Conservation (phyloP, 2,113 vertebrate genomes). For the Falcunculus frontatus region DNA sequence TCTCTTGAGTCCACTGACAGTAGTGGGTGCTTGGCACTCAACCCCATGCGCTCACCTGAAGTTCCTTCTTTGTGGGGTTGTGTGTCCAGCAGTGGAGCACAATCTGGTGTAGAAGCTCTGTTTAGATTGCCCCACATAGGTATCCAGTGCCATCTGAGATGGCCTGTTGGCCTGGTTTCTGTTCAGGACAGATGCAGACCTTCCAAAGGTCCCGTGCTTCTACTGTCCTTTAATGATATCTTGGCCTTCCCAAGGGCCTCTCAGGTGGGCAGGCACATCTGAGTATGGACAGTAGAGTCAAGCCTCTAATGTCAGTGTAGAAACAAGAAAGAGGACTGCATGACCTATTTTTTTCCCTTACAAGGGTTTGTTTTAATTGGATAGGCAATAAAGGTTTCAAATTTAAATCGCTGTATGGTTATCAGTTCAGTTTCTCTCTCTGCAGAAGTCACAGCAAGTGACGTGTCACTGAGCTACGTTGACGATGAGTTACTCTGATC, state of each 20-base stretch:
- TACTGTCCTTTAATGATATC: background rate
- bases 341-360: background rate
- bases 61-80: background rate
- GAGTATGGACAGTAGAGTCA: background rate
- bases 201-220: background rate
- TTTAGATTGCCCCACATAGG: fast-evolving
- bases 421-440: background rate
- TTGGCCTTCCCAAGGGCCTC: background rate
- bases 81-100: background rate
- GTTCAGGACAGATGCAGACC: no score
- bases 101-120: background rate
- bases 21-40: background rate
- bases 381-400: background rate
- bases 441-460: background rate
- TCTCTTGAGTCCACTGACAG: background rate
- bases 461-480: background rate
- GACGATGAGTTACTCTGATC: background rate
- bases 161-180: background rate
- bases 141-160: background rate
- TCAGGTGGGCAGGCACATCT: background rate
- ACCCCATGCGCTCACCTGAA: fast-evolving
- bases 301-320: background rate
- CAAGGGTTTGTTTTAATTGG: background rate
- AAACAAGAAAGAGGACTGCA: background rate
- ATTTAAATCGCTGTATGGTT: background rate